Base-by-base conservation (phyloP, 2,888 invertebrate species). In the Drosophila falleni region DNA sequence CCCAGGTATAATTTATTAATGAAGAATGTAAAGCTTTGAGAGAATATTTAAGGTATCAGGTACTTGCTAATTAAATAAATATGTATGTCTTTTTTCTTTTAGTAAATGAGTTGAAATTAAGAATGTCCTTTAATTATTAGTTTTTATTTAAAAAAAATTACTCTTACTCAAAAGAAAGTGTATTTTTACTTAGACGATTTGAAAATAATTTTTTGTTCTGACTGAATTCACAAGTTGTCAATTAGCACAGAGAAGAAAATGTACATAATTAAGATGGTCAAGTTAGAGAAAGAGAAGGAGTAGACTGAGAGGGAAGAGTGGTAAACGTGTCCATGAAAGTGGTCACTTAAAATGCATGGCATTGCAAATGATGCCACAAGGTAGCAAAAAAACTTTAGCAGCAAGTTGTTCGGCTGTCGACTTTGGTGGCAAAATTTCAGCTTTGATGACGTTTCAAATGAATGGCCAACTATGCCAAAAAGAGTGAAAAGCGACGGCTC, bases 281-380 rank as follows among this genome's bases (percentile, higher is more conserved):
- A 46, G 26, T 42, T 41, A 51, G 44, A 44, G 19, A n/a, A 9
- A 19, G 42, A 29, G 13, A n/a, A 9, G 10, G 3, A 19, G 8
- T 3, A 8, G 13, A 39, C 15, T 5, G 16, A 15, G n/a, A 13
- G 35, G 9, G 1, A 4, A 33, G 15, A 8, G 41, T 15, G 0
- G 23, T 4, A 6, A 9, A 15, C 15, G 81, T 75, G 59, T 64
- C 76, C 78, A 66, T 80, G 84, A 78, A 29, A 29, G 63, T 65
- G 35, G 78, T 64, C 85, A 87, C 65, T 58, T 62, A 64, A 78
- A 65, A 66, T 69, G 44, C 65, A 69, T 44, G 46, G 78, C 71
- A 80, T 74, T 58, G 60, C 70, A 82, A 81, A 81, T 86, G 83
- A 80, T 56, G 65, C 65, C 61, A 37, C 58, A 74, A 77, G 79